A percentile compares a stretch with the other conserved stretches of the same genome.
phyloP scores from a whole-genome alignment of 2,113 vertebrate genomes.

The Microcebus ravelobensis region DNA sequence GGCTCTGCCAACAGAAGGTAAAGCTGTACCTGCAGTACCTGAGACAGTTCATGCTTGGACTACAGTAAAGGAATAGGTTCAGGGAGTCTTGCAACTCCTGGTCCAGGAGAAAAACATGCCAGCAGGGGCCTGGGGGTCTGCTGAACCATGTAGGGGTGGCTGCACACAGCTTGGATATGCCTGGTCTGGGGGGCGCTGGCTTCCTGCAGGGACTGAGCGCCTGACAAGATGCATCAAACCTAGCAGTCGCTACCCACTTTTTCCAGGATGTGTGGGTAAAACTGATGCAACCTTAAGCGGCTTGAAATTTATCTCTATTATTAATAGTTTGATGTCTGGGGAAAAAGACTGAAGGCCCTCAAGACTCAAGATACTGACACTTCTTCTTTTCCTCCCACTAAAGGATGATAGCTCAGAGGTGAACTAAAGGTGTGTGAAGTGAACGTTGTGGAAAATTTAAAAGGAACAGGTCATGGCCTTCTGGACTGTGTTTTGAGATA shows the following conservation, averaged over 20 bases:
- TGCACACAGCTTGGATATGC: not conserved
- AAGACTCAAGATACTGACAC: not conserved
- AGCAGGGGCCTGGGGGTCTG: not conserved
- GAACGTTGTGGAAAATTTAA: not conserved
- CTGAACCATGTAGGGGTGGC: not conserved
- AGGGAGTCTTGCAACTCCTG: not conserved
- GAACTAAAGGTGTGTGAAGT: not conserved
- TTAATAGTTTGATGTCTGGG: conserved; percentile 21
- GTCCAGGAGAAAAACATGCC: not conserved
- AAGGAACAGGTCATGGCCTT: not conserved
- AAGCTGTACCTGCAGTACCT: not conserved
- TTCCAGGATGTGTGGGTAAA: not conserved
- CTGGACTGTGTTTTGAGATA: not conserved
- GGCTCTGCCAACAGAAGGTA: not conserved
- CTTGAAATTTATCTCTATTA: not conserved
- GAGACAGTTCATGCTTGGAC: not conserved
- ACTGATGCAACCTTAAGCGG: not conserved
- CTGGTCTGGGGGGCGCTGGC: not conserved
- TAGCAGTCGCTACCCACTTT: not conserved
- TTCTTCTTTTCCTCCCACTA: not conserved
- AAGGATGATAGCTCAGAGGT: not conserved
- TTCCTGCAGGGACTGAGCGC: not conserved
- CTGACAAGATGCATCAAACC: not conserved
- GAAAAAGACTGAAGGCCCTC: not conserved
- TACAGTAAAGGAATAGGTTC: not conserved